These are phyloP conservation scores for Xiphorhynchus elegans DNA, from an alignment of 2,113 vertebrate genomes.

Conservation along the genomic window DNA sequence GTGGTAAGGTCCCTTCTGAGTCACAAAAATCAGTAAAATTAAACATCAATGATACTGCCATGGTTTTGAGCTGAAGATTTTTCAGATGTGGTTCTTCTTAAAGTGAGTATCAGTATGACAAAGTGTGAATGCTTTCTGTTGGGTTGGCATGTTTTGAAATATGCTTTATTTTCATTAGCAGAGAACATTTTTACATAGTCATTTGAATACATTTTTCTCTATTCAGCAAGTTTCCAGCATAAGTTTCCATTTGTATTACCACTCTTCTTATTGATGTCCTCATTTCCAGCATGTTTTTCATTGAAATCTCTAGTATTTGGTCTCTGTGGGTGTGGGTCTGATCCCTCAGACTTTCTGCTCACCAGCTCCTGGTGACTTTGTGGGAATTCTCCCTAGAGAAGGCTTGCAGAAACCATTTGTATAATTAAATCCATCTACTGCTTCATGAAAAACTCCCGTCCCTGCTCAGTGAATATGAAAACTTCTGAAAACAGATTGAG, in stretches of 20 bases:
- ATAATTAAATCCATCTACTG: conserved; percentile 20
- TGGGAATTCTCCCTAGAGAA: neutral
- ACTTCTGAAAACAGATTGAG: neutral
- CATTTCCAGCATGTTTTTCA: neutral
- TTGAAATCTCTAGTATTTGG: neutral
- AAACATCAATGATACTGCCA: neutral
- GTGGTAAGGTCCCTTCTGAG: neutral
- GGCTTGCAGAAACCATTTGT: neutral
- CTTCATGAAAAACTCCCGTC: neutral
- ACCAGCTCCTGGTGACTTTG: neutral
- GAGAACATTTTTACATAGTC: neutral
- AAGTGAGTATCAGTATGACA: neutral
- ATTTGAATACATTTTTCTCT: neutral
- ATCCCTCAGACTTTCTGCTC: neutral
- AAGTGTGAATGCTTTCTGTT: neutral
- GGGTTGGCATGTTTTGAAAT: neutral
- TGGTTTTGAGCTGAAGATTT: neutral
- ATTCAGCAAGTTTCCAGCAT: neutral
- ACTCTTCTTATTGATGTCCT: neutral
- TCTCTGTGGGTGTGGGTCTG: neutral
- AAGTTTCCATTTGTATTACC: neutral
- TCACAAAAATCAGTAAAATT: neutral
- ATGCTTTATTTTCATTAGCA: neutral
- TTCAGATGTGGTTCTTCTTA: neutral
- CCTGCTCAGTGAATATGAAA: neutral